These are phyloP conservation scores for Ectobius pallidus DNA, from an alignment of 2,888 invertebrate species.

Conservation along the genomic window DNA sequence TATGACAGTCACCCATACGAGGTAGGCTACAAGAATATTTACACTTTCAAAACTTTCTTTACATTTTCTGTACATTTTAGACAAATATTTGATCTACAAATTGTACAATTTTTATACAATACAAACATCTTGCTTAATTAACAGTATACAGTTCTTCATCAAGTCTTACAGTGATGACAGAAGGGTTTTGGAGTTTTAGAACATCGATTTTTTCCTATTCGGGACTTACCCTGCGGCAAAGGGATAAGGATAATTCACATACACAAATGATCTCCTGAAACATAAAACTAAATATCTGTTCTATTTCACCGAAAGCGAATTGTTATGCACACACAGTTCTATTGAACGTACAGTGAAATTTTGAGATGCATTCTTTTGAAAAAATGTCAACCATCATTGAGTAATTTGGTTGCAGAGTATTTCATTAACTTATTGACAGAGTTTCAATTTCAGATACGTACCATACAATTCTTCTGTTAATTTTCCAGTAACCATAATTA, in stretches of 20 bases:
- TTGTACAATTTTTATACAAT: slow-evolving; percentile 18
- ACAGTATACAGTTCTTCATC: slow-evolving; percentile 1
- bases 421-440: no score
- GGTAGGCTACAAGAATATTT: neutral
- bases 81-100: neutral
- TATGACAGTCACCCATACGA: neutral
- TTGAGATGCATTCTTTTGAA: no score
- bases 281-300: neutral
- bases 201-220: slow-evolving; percentile 20
- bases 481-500: no score
- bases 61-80: neutral
- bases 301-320: neutral
- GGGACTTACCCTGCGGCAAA: slow-evolving; percentile 23
- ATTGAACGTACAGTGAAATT: no score
- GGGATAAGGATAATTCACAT: neutral
- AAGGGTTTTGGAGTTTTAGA: neutral
- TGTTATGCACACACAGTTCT: neutral
- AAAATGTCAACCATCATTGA: no score
- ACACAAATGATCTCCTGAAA: neutral
- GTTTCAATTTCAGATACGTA: no score
- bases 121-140: neutral
- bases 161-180: neutral
- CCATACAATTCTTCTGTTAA: no score
- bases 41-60: neutral
- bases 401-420: no score